Evolutionary conservation across 2,113 vertebrate species (phyloP).

Genomic region (Nycticorax nycticorax): DNA sequence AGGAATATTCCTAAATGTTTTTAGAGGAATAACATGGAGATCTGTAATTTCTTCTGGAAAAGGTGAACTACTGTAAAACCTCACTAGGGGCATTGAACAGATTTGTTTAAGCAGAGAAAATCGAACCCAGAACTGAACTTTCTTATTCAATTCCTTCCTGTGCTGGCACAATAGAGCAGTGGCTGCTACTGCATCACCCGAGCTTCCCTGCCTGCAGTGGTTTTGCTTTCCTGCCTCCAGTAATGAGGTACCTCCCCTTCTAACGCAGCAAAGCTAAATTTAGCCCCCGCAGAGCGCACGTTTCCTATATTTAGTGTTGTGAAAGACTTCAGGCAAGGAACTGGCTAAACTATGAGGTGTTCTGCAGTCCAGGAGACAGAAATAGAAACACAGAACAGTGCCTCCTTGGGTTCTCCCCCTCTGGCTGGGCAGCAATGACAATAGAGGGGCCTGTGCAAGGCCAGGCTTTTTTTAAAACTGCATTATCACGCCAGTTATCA

Average conservation of each 20-base stretch:
- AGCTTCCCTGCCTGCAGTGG: constrained; percentile 16
- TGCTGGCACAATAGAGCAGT: not conserved
- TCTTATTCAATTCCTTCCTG: not conserved
- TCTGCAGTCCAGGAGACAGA: constrained; percentile 5
- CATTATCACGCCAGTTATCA: not conserved
- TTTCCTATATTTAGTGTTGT: constrained; percentile 65
- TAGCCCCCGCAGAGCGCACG: constrained; percentile 44
- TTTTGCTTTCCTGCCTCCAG: constrained; percentile 10
- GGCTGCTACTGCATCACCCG: not conserved
- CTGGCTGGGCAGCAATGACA: not conserved
- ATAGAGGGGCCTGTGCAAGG: not conserved
- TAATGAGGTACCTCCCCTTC: not conserved
- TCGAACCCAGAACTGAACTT: not conserved
- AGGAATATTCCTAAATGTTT: not conserved
- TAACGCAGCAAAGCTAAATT: constrained; percentile 63
- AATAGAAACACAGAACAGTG: constrained; percentile 10
- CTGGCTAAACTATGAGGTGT: constrained; percentile 17
- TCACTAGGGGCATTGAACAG: not conserved
- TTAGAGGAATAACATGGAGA: not conserved
- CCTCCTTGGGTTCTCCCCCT: not conserved
- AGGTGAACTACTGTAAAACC: not conserved
- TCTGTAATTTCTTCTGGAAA: not conserved
- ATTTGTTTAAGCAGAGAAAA: not conserved
- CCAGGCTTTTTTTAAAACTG: not conserved
- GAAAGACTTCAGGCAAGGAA: constrained; percentile 48